Evolutionary conservation across 1,140 invertebrate species (phyloP), one percentile per base, ranked within the genome.

Genomic region (Drosophila sturtevanti): DNA sequence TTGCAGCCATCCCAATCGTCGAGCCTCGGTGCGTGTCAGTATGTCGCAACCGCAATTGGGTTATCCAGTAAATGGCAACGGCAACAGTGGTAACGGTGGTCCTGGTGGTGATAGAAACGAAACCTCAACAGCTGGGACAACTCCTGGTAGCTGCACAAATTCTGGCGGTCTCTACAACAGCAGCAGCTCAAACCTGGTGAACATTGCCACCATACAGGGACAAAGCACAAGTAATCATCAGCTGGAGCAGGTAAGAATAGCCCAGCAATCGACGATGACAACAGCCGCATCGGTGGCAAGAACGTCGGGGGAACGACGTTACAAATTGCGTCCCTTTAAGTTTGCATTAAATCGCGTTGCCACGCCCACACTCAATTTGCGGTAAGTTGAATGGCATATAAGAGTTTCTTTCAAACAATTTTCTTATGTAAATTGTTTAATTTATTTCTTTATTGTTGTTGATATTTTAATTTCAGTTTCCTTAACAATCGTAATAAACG

Each of bases 401-500:
- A n/a, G n/a, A n/a, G n/a, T n/a, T n/a, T n/a, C 59, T 68, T 55
- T 34, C 31, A 38, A 41, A 44, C 31, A 51, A 14, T 22, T 31
- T 35, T 4, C 52, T 12, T 9, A 31, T 21, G 0, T 12, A 24
- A 70, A 27, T 62, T 35, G 27, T 31, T 37, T 9, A 11, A 48
- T 27, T 31, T 7, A 18, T 55, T 22, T 24, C 6, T 71, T 22
- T 62, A 5, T 21, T 10, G 7, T 1, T 11, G n/a, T 27, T 41
- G 5, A 16, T 35, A 37, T 12, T 41, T 7, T 56, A 38, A n/a
- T 16, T 2, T 38, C 60, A 95, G 95, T 75, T 95, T 96, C 74
- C 91, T 96, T 16, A 94, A 95, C 4, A 94, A 94, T 63, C 93
- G 94, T 77, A 94, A 93, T 60, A 95, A 94, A 79, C 93, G 95